Conservation (phyloP, 1,140 invertebrate genomes). For the Thaumatotibia leucotreta region DNA sequence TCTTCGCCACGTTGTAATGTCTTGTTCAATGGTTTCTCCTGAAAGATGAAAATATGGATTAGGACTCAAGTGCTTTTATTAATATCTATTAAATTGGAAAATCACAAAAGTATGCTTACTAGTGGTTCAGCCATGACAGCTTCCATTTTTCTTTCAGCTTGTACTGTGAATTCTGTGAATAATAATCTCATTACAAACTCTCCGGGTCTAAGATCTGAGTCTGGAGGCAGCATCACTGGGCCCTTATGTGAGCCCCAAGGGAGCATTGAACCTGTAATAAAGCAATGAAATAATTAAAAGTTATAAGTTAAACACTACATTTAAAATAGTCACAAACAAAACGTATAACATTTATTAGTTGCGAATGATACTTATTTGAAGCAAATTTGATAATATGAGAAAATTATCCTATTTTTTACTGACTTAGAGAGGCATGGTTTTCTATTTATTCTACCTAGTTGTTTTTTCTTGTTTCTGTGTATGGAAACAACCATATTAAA, state of each 20-base stretch:
- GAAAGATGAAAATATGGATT: slow-evolving; percentile 24
- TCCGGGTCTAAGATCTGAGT: slow-evolving; percentile 87
- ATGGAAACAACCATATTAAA: too few species aligned
- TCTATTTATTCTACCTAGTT: too few species aligned
- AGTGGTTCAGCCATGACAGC: slow-evolving; percentile 92
- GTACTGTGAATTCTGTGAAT: slow-evolving; percentile 95
- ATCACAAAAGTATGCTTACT: slow-evolving; percentile 70
- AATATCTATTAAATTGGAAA: background rate
- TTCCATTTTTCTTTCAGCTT: slow-evolving; percentile 97
- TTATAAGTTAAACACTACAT: background rate
- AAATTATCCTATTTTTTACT: too few species aligned
- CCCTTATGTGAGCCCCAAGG: slow-evolving; percentile 91
- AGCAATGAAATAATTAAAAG: background rate
- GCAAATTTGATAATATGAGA: too few species aligned
- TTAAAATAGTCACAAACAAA: too few species aligned
- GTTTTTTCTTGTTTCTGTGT: too few species aligned
- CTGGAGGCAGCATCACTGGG: slow-evolving; percentile 77
- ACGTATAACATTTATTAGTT: too few species aligned
- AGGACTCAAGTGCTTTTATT: background rate
- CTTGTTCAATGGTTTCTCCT: slow-evolving; percentile 95
- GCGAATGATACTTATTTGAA: too few species aligned
- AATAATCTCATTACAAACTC: slow-evolving; percentile 96
- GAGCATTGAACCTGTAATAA: slow-evolving; percentile 76
- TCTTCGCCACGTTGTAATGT: slow-evolving; percentile 97
- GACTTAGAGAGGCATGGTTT: too few species aligned